Evolutionary conservation across 2,113 vertebrate genomes (phyloP), one percentile per base, ranked within the genome.

Genomic region (Paramormyrops kingsleyae): DNA sequence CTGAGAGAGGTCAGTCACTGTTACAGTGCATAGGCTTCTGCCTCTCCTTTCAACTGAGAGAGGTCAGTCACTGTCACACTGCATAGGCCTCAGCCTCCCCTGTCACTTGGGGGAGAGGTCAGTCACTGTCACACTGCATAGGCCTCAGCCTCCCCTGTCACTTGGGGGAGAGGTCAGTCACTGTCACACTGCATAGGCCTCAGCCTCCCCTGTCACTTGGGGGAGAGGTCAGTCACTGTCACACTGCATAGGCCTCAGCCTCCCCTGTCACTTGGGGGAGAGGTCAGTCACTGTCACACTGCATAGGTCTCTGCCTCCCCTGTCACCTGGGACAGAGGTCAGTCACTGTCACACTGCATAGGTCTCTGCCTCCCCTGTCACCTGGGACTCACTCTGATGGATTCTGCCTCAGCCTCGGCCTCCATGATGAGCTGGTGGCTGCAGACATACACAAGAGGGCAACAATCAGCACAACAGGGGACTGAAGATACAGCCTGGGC

Each of bases 401-500:
- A 92, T 88, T 98, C 97, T 0, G 97, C 97, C 85, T 98, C 97
- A 0, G 97, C 97, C 83, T 98, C 97, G 0, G 97, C 97, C 92
- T 97, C 96, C 96, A 97, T 98, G 89, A 98, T 97, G 90, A 97
- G 90, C 92, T 97, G 96, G 24, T 95, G 93, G 88, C 97, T 98
- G 90, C 31, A 86, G 50, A 52, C 42, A 88, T 49, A 52, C 21
- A 87, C 77, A 89, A 53, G 15, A 91, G 52, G 87, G 39, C n/a
- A 87, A 70, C 10, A 31, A 70, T 70, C 4, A 35, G 31, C 70
- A 74, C 42, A 70, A 10, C 35, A 39, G 31, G 19, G 59, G 47
- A 17, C 46, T 35, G 62, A 21, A 88, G 10, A 46, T 2, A 27
- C 27, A 15, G 86, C 27, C 19, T n/a, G 49, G 27, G n/a, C 49